Percentiles rank a stretch among this genome's conserved stretches.
Conservation (phyloP, 2,888 invertebrate species). For the Boloria euphrosyne region DNA sequence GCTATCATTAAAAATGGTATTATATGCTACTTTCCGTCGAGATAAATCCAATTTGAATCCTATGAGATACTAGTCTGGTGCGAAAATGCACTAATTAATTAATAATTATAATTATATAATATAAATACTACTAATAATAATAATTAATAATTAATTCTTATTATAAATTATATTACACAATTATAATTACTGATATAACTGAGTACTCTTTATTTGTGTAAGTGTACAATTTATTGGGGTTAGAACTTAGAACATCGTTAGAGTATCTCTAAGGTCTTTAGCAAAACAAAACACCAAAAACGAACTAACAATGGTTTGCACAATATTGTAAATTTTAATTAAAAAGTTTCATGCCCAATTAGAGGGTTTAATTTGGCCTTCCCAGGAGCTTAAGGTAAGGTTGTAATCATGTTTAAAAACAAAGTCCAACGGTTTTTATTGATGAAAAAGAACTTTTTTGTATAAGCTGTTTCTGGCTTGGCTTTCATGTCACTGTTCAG, state of each 20-base stretch:
- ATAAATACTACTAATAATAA: too few species aligned
- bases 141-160: too few species aligned
- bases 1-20: too few species aligned
- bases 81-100: too few species aligned
- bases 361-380: constrained; percentile 23
- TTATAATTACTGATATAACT: too few species aligned
- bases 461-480: too few species aligned
- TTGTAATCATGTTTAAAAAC: constrained; percentile 25
- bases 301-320: constrained; percentile 21
- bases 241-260: constrained; percentile 16
- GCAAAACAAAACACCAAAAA: constrained; percentile 10
- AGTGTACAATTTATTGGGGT: constrained; percentile 16
- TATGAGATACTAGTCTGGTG: too few species aligned
- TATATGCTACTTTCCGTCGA: too few species aligned
- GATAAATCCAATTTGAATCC: too few species aligned
- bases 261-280: constrained; percentile 11
- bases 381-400: constrained; percentile 20
- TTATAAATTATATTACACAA: too few species aligned
- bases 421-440: constrained; percentile 17
- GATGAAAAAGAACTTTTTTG: neutral
- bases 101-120: too few species aligned
- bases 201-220: neutral
- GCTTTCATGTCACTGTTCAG: too few species aligned
- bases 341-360: constrained; percentile 41
- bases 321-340: constrained; percentile 41